Conservation (phyloP, 2,113 vertebrate species). For the Petaurus breviceps region DNA sequence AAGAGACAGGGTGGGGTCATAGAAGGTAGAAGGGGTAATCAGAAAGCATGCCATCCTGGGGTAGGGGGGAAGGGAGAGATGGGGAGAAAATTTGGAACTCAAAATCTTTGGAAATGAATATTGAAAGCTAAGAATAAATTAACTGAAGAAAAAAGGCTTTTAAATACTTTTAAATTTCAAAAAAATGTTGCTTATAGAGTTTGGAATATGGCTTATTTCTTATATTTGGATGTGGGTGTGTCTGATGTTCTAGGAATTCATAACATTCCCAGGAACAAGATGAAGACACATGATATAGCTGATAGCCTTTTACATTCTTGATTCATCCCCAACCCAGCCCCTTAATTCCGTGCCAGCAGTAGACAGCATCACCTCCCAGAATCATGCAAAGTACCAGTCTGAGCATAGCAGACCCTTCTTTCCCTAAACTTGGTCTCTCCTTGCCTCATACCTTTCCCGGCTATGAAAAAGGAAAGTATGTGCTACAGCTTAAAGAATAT, state of each 20-base stretch:
- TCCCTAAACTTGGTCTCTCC: not conserved
- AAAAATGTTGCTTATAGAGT: not conserved
- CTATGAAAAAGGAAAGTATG: not conserved
- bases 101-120: too few relatives aligned
- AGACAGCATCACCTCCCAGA: not conserved
- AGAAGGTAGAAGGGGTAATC: too few relatives aligned
- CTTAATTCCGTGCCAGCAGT: not conserved
- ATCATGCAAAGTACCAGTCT: not conserved
- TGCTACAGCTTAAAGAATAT: not conserved
- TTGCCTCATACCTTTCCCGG: not conserved
- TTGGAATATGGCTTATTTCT: not conserved
- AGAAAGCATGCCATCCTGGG: too few relatives aligned
- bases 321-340: not conserved
- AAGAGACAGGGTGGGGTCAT: too few relatives aligned
- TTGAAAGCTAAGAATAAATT: too few relatives aligned
- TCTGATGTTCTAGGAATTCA: not conserved
- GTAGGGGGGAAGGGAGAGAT: too few relatives aligned
- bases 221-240: not conserved
- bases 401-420: not conserved
- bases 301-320: not conserved
- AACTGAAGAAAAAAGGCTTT: not conserved
- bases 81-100: too few relatives aligned
- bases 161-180: not conserved
- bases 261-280: not conserved
- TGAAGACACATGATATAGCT: not conserved